A percentile compares a stretch with the other conserved stretches of the same genome.
These are phyloP conservation scores for Micrasema minimum DNA, from an alignment of 1,140 invertebrate species.

Conservation along the genomic window DNA sequence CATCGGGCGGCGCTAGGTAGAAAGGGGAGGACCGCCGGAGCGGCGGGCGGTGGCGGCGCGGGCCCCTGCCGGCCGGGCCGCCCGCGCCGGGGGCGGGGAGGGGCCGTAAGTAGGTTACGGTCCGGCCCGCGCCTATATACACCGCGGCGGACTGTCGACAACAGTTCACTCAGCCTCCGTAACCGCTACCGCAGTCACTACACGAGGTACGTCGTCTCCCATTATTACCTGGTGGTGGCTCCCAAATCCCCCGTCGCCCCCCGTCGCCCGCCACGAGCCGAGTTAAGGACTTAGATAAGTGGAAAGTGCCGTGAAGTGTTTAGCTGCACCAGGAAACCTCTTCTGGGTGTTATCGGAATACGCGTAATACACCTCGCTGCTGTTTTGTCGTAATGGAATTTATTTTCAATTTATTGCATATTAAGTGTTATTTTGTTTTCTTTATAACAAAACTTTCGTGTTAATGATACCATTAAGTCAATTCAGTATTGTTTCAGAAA, in stretches of 20 bases:
- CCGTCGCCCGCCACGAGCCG: too few relatives aligned
- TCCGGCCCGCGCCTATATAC: conserved; percentile 41
- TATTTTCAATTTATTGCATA: too few relatives aligned
- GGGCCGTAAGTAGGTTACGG: conserved; percentile 39
- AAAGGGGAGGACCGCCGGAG: background rate
- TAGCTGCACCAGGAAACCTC: background rate
- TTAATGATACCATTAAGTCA: too few relatives aligned
- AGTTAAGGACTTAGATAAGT: background rate
- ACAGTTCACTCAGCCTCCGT: conserved; percentile 40
- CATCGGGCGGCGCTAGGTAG: background rate
- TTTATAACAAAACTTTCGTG: too few relatives aligned
- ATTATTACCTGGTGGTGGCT: conserved; percentile 10
- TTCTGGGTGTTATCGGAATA: too few relatives aligned
- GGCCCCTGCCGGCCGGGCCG: background rate
- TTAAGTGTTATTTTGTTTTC: too few relatives aligned
- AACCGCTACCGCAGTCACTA: conserved; percentile 33
- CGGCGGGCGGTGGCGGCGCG: background rate
- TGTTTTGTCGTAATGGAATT: too few relatives aligned
- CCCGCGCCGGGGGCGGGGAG: background rate
- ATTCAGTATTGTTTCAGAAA: too few relatives aligned
- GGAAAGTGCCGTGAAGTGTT: conserved; percentile 42
- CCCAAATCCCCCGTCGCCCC: background rate
- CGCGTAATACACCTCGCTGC: too few relatives aligned
- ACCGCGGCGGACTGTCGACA: conserved; percentile 10
- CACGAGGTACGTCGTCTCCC: conserved; percentile 41